These are phyloP conservation scores for Apteryx owenii DNA, from an alignment of 2,113 vertebrate species.

Conservation along the genomic window DNA sequence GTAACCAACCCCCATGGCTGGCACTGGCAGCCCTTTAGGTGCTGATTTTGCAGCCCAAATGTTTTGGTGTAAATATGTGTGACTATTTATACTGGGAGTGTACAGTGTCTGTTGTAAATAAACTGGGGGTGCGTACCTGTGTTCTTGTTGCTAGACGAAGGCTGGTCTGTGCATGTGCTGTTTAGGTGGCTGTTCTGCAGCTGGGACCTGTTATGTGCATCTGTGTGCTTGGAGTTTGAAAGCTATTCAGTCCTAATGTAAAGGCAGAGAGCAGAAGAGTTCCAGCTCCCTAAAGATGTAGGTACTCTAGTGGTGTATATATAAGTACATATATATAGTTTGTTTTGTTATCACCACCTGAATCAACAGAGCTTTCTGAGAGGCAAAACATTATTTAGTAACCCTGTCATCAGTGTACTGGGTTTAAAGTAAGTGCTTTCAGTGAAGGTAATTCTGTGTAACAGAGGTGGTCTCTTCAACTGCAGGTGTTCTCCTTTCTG, in stretches of 20 bases:
- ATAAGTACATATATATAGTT: background rate
- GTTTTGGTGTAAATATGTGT: background rate
- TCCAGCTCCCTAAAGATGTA: background rate
- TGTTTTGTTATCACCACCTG: background rate
- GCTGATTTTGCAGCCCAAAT: background rate
- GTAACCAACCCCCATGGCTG: background rate
- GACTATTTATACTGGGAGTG: background rate
- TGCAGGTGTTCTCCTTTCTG: background rate
- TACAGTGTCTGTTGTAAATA: background rate
- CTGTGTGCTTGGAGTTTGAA: background rate
- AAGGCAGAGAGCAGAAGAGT: fast-evolving
- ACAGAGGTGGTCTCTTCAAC: background rate
- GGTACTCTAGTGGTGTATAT: background rate
- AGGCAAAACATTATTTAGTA: background rate
- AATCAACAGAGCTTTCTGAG: background rate
- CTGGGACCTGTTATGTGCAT: background rate
- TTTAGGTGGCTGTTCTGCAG: background rate
- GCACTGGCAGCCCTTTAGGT: background rate
- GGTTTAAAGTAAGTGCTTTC: background rate
- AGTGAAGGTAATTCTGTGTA: background rate
- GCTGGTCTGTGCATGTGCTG: background rate
- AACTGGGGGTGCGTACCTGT: background rate
- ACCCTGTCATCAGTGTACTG: background rate
- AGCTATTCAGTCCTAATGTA: background rate
- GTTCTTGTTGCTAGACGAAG: background rate